Conservation (phyloP, 1,140 invertebrate species). For the Tribolium castaneum region DNA sequence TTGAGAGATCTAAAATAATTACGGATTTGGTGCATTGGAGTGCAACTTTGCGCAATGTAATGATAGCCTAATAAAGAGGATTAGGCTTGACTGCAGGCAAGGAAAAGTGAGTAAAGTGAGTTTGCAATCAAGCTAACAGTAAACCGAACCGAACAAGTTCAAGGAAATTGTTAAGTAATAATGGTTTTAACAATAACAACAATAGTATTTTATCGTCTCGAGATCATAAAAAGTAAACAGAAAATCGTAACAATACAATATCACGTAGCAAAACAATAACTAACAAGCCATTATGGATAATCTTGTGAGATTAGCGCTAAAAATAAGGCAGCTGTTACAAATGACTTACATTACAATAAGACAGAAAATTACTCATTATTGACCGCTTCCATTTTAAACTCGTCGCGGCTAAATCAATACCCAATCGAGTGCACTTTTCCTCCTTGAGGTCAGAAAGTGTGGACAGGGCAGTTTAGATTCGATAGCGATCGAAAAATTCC, state of each 20-base stretch:
- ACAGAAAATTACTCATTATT: background rate
- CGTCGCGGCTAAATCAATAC: background rate
- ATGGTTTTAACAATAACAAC: background rate
- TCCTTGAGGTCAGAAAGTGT: background rate
- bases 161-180: background rate
- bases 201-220: background rate
- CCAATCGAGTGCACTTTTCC: background rate
- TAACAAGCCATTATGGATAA: background rate
- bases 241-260: background rate
- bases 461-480: background rate
- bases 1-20: too few relatives aligned
- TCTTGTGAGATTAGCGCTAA: background rate
- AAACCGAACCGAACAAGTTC: background rate
- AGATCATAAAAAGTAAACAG: background rate
- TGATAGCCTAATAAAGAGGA: background rate
- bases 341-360: too few relatives aligned
- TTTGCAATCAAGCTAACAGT: background rate
- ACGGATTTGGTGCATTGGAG: too few relatives aligned
- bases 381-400: background rate
- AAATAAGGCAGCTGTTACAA: background rate
- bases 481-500: background rate
- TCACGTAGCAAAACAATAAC: background rate
- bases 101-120: background rate
- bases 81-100: background rate
- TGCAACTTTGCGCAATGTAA: too few relatives aligned